phyloP scores from a whole-genome alignment of 2,797 vertebrate species.

The Danionella dracula region DNA sequence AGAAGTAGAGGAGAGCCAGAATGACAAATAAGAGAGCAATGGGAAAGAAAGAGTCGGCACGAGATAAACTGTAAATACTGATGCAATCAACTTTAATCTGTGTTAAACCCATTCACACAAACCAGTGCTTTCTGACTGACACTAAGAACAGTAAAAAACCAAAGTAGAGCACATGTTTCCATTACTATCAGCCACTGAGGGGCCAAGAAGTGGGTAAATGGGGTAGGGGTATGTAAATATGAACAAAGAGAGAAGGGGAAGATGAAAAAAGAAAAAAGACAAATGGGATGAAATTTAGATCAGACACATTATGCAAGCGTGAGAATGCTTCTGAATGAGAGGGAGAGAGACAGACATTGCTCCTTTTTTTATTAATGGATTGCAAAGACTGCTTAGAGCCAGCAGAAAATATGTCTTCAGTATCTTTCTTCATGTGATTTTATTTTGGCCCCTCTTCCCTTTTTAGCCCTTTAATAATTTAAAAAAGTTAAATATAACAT shows the following conservation, averaged over 20 bases:
- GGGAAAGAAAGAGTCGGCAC: conserved; percentile 40
- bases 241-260: background rate
- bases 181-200: conserved; percentile 8
- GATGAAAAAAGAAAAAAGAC: background rate
- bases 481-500: no score
- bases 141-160: conserved; percentile 7
- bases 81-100: conserved; percentile 59
- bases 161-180: conserved; percentile 31
- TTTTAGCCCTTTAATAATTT: background rate
- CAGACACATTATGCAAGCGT: background rate
- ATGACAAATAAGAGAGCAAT: background rate
- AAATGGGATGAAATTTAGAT: background rate
- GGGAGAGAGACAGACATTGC: background rate
- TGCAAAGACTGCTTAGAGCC: background rate
- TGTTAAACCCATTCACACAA: conserved; percentile 60
- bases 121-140: conserved; percentile 39
- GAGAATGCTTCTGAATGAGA: background rate
- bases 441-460: background rate
- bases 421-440: conserved; percentile 1
- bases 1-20: background rate
- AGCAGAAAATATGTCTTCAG: conserved; percentile 1
- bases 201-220: conserved; percentile 15
- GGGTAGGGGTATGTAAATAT: conserved; percentile 27
- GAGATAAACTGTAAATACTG: conserved; percentile 52
- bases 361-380: background rate